These are phyloP conservation scores for Tetropium fuscum DNA, from an alignment of 2,888 invertebrate species.

Conservation along the genomic window DNA sequence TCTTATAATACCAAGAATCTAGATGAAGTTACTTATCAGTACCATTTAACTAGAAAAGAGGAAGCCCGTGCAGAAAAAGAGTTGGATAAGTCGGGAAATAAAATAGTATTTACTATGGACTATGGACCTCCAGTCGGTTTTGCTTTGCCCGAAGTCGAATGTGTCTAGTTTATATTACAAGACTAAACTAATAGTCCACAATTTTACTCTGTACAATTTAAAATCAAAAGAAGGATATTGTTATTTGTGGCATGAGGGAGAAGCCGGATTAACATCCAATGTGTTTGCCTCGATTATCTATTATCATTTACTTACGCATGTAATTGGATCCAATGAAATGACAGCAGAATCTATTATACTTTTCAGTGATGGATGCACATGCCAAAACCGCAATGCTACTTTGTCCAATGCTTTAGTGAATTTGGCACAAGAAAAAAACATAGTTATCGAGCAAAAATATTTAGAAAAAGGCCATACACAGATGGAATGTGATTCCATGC, in stretches of 20 bases:
- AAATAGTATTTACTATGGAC: constrained; percentile 26
- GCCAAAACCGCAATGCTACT: background rate
- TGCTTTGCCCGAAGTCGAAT: constrained; percentile 32
- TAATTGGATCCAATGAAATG: constrained; percentile 2
- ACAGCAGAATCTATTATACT: too few relatives aligned
- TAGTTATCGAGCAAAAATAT: constrained; percentile 31
- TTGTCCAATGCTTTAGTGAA: constrained; percentile 20
- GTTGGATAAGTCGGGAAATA: too few relatives aligned
- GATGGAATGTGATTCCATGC: constrained; percentile 9
- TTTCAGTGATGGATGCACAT: background rate
- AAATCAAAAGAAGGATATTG: constrained; percentile 21
- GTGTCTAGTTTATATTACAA: constrained; percentile 29
- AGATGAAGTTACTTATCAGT: constrained; percentile 19
- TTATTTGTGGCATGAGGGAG: constrained; percentile 29
- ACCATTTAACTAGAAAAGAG: constrained; percentile 27
- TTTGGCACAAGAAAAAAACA: constrained; percentile 27
- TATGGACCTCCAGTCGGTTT: constrained; percentile 35
- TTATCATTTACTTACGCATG: constrained; percentile 11
- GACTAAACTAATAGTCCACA: constrained; percentile 32
- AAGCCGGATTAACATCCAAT: constrained; percentile 20
- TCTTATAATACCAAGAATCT: background rate
- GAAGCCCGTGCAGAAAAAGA: constrained; percentile 36
- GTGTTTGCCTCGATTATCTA: constrained; percentile 24
- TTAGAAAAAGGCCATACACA: constrained; percentile 33
- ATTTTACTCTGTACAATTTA: constrained; percentile 26